Percentiles rank a stretch among this genome's conserved stretches.
Conservation (phyloP, 2,888 invertebrate species). For the Eudasyphora cyanicolor region DNA sequence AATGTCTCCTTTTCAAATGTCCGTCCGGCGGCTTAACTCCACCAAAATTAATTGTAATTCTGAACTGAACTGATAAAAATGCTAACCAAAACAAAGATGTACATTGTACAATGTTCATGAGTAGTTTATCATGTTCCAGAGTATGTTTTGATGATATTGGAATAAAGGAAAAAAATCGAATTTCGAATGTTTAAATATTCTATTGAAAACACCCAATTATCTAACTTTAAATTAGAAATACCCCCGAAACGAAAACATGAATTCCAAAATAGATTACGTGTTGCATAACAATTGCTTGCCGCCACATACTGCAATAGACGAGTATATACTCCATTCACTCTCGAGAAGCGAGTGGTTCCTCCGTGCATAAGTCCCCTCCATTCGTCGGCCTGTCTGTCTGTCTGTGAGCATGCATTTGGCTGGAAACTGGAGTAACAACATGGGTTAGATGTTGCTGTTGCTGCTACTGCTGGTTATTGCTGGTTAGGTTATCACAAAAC, state of each 20-base stretch:
- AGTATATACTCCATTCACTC: too few relatives aligned
- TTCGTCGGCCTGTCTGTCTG: too few relatives aligned
- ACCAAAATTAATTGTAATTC: neutral
- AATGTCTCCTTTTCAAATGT: neutral
- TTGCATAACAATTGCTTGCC: conserved; percentile 59
- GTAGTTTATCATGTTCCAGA: conserved; percentile 26
- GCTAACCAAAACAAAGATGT: conserved; percentile 16
- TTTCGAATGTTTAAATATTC: conserved; percentile 28
- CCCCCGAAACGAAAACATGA: conserved; percentile 56
- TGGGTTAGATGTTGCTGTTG: neutral
- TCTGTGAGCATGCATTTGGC: too few relatives aligned
- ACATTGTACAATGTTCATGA: conserved; percentile 8
- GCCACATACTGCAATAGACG: neutral
- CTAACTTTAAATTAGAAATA: conserved; percentile 60
- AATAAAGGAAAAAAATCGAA: neutral
- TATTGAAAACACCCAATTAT: conserved; percentile 46
- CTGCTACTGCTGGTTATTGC: neutral
- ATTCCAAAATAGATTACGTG: conserved; percentile 53
- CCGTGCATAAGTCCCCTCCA: too few relatives aligned
- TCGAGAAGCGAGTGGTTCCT: neutral
- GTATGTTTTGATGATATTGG: too few relatives aligned
- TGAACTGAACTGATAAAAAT: neutral
- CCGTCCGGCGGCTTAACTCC: neutral
- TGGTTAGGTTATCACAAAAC: neutral
- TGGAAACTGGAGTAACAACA: neutral